Evolutionary conservation across 2,888 invertebrate species (phyloP), one percentile per base, ranked within the genome.

Genomic region (Polydrusus pterygomalis): DNA sequence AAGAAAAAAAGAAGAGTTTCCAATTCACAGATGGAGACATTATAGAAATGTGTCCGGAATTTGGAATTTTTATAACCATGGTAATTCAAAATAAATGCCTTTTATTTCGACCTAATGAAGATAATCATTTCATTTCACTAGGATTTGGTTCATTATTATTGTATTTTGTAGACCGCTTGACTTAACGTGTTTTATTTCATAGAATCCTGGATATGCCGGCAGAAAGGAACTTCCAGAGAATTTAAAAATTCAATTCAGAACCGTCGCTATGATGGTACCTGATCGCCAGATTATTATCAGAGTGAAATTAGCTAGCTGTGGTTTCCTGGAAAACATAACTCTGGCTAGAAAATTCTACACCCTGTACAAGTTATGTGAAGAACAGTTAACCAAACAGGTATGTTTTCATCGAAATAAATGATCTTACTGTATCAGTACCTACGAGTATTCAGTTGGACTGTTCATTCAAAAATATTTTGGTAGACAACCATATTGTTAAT

Each of bases 181-280:
- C 25, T 25, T 1, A 25, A 3, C 5, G 25, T 34, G 1, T 56
- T 56, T 34, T 15, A 3, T 56, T 56, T 9, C 86, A 9, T 85
- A 97, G 97, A 98, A 98, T 90, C 98, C 98, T 15, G 98, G 98
- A 0, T 98, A 98, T 85, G 98, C 98, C 34, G 98, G 98, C 0
- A 92, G 98, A 72, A 98, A 98, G 84, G 98, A 98, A 86, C 87
- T 98, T 62, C 98, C 98, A 0, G 98, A 98, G 89, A 98, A 98
- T 88, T 89, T 98, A 80, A 98, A 98, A 90, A 97, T 98, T 82
- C 98, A 98, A 88, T 98, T 98, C 88, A 93, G 98, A 70, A 97
- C 97, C 0, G 98, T 98, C 0, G 97, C 98, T 51, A 98, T 98
- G 98, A 98, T 98, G 98, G 98, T 98, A 15, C 98, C 98, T 0